phyloP scores from a whole-genome alignment of 2,888 invertebrate species.

The Oscheius sp. region DNA sequence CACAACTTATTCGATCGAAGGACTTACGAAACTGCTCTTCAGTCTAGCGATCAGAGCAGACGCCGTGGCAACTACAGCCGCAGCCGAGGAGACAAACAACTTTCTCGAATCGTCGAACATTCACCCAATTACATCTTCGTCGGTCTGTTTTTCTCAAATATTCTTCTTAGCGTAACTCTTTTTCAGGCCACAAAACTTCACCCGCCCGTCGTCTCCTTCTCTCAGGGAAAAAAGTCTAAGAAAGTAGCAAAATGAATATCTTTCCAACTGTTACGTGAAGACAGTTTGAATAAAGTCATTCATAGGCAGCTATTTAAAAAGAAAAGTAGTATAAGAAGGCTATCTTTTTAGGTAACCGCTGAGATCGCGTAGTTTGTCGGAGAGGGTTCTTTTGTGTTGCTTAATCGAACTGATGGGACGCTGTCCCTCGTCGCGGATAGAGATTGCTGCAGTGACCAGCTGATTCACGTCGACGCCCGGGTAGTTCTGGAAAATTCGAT shows the following conservation, averaged over 20 bases:
- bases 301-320: conserved; percentile 5
- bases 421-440: conserved; percentile 53
- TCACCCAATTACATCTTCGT: background rate
- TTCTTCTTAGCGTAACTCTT: background rate
- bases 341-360: conserved; percentile 19
- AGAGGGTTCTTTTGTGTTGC: conserved; percentile 30
- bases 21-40: background rate
- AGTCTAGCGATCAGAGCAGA: conserved; percentile 3
- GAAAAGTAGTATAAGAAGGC: background rate
- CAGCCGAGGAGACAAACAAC: background rate
- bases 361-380: conserved; percentile 32
- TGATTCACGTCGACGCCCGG: conserved; percentile 62
- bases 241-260: too few species aligned
- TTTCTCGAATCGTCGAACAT: background rate
- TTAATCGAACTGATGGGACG: background rate
- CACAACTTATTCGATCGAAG: conserved; percentile 10
- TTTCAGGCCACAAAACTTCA: background rate
- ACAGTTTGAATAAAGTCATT: background rate
- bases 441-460: conserved; percentile 58
- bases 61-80: conserved; percentile 8
- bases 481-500: conserved; percentile 57
- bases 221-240: conserved; percentile 21
- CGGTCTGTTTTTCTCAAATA: background rate
- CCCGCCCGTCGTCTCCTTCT: background rate
- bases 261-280: background rate